phyloP scores from a whole-genome alignment of 2,113 vertebrate genomes.

The Brienomyrus brachyistius region DNA sequence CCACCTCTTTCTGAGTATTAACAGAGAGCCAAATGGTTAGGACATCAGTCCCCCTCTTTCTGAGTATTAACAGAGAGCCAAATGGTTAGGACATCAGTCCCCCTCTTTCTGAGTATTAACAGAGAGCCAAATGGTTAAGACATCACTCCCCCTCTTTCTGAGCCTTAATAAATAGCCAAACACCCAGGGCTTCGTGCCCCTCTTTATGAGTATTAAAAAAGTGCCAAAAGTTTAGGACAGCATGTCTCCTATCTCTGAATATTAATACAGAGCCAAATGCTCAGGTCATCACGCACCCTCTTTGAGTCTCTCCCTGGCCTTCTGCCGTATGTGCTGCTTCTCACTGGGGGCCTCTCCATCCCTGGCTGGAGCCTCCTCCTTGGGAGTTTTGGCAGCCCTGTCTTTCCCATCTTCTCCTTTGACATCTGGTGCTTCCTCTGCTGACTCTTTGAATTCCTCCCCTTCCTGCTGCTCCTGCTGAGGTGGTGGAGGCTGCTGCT shows the following conservation, averaged over 20 bases:
- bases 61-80: too few relatives aligned
- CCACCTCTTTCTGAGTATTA: not conserved
- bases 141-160: constrained; percentile 45
- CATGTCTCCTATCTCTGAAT: not conserved
- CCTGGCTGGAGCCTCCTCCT: constrained; percentile 53
- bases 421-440: not conserved
- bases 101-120: not conserved
- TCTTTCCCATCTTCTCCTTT: constrained; percentile 56
- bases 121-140: not conserved
- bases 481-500: not conserved
- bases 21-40: not conserved
- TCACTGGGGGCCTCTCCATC: constrained; percentile 61
- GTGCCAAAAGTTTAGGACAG: not conserved
- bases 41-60: constrained; percentile 73
- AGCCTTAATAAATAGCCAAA: not conserved
- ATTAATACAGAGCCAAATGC: not conserved
- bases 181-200: not conserved
- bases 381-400: constrained; percentile 52
- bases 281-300: constrained; percentile 66
- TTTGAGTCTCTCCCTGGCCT: constrained; percentile 68
- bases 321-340: constrained; percentile 69
- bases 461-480: constrained; percentile 31
- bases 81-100: not conserved
- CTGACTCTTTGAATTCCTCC: constrained; percentile 28
- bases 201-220: not conserved